phyloP scores from a whole-genome alignment of 23 tunicate genomes.

The Trididemnum nubilum region DNA sequence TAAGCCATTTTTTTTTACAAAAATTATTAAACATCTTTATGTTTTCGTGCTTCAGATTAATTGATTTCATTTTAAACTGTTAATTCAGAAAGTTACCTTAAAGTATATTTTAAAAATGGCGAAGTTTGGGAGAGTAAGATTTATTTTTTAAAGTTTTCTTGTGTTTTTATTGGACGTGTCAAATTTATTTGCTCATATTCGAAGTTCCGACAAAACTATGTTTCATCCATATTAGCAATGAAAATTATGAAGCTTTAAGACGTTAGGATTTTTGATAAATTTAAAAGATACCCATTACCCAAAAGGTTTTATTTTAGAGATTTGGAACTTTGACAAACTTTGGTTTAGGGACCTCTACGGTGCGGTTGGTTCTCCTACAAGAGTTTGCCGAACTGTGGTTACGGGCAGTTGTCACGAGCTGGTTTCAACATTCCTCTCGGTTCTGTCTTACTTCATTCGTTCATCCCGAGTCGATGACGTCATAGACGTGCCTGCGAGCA shows the following conservation, averaged over 20 bases:
- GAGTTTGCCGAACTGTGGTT: slow-evolving; percentile 76
- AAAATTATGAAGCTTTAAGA: no score
- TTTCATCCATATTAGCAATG: no score
- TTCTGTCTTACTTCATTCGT: slow-evolving; percentile 85
- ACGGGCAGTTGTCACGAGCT: slow-evolving; percentile 66
- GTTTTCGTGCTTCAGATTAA: background rate
- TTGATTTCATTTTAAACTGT: background rate
- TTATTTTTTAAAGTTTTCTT: no score
- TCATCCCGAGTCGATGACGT: slow-evolving; percentile 60
- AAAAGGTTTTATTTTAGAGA: background rate
- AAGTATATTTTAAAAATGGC: no score
- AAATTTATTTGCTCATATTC: no score
- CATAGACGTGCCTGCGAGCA: slow-evolving; percentile 49
- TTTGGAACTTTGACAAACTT: background rate
- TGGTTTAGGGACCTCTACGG: slow-evolving; percentile 80
- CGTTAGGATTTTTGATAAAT: no score
- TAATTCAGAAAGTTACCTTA: no score
- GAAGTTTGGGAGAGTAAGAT: no score
- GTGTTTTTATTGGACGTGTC: no score
- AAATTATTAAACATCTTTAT: background rate
- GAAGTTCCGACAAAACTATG: no score
- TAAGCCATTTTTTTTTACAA: slow-evolving; percentile 5
- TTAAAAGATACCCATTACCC: no score
- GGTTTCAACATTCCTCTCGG: slow-evolving; percentile 76
- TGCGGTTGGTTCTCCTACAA: slow-evolving; percentile 90